Evolutionary conservation across 1,140 invertebrate genomes (phyloP).

Genomic region (Solenopsis fugax): DNA sequence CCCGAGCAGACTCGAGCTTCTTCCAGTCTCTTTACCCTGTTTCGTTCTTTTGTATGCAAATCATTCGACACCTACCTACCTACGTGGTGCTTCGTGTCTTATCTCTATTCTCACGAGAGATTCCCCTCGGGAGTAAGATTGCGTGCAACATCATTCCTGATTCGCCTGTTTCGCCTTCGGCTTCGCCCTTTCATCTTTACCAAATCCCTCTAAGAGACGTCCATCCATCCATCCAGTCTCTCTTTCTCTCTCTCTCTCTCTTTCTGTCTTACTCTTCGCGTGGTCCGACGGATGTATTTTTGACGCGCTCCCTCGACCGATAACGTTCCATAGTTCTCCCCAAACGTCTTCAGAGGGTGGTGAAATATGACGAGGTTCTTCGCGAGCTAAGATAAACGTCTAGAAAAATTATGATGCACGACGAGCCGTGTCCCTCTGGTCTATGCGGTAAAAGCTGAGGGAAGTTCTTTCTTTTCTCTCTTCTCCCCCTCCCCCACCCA

Average conservation of each 20-base stretch:
- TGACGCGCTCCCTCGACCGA: slow-evolving; percentile 67
- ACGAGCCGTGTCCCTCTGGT: not conserved
- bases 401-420: slow-evolving; percentile 56
- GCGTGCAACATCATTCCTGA: slow-evolving; percentile 73
- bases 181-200: slow-evolving; percentile 23
- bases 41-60: slow-evolving; percentile 79
- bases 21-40: slow-evolving; percentile 47
- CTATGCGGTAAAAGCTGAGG: not conserved
- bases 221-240: slow-evolving; percentile 60
- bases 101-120: slow-evolving; percentile 76
- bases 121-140: slow-evolving; percentile 74
- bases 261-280: not conserved
- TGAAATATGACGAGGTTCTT: slow-evolving; percentile 60
- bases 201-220: slow-evolving; percentile 35
- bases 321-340: slow-evolving; percentile 60
- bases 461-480: not conserved
- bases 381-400: slow-evolving; percentile 48
- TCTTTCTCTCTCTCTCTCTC: not conserved
- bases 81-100: slow-evolving; percentile 78
- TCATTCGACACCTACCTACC: slow-evolving; percentile 76
- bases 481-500: too few relatives aligned
- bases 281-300: slow-evolving; percentile 70
- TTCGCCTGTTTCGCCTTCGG: slow-evolving; percentile 44
- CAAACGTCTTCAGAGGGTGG: slow-evolving; percentile 55
- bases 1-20: slow-evolving; percentile 34